Evolutionary conservation across 2,888 invertebrate species (phyloP), one percentile per base, ranked within the genome.

Genomic region (Phaedon cochleariae): DNA sequence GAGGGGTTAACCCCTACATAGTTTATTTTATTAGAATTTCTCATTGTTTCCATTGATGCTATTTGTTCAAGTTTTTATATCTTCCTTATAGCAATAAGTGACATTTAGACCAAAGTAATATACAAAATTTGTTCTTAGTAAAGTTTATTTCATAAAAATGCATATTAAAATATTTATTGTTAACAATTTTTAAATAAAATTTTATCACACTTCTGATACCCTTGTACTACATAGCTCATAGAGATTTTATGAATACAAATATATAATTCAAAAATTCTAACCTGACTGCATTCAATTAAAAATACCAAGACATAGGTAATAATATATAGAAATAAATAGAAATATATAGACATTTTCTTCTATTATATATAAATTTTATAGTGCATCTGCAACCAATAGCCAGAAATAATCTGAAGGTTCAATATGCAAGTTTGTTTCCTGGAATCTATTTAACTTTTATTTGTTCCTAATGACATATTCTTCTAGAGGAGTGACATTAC

Each of bases 1-100:
- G 82, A 85, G 73, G 87, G 86, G 1, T 73, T 84, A 18, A 60
- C 59, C n/a, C 62, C 65, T 37, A 59, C 67, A 21, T 68, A 64
- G 48, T n/a, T 53, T 22, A 26, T 57, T 53, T 55, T 63, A 61
- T 34, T 37, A 9, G 22, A 51, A 55, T 15, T 55, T 48, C 26
- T 45, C 22, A 31, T 37, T 12, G 55, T 49, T 49, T 18, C 51
- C 10, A 57, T 15, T 18, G 20, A 49, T 64, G 45, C 46, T 57
- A 22, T 55, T 17, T 54, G 18, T 26, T 29, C 26, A 46, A 46
- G 21, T 22, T 57, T 22, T 57, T 45, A 26, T 45, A 45, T 22
- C 15, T 41, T 12, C n/a, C 15, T 21, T 21, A 45, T 45, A 45
- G 4, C 41, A 3, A 34, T 10, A 2, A 41, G 41, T 41, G 15